Evolutionary conservation across 2,797 vertebrate genomes (phyloP), one percentile per base, ranked within the genome.

Genomic region (Enteromius afrohamiltoni): DNA sequence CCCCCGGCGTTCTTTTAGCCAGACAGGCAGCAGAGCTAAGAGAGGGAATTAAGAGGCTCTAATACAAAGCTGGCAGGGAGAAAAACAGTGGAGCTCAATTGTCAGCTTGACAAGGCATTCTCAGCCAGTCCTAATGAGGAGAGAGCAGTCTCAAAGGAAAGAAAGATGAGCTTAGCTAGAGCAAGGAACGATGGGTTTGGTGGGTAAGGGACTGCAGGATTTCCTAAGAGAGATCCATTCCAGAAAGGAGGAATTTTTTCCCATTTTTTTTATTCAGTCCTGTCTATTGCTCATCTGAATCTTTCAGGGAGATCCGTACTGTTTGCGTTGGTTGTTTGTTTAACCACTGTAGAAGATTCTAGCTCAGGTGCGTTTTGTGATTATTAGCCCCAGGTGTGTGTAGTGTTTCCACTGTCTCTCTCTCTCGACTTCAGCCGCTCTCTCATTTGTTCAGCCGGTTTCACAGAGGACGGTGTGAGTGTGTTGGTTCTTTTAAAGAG

Each of bases 361-460:
- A 83, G 80, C 85, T 83, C 83, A 83, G 83, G 85, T 86, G 87
- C 31, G 74, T 64, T 82, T 68, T 69, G 85, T 79, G 53, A 69
- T 84, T 88, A 84, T 82, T 85, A 78, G 80, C 83, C 84, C 85
- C 80, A 55, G 76, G 85, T 74, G 86, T 73, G 80, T 70, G 3
- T 58, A 29, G 26, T 53, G 37, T 82, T 65, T 73, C 71, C 79
- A 23, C 21, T 31, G 3, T 40, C 42, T 71, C 74, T 49, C 34
- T 65, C 73, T 85, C 67, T 67, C 40, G 40, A 29, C 58, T 67
- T 37, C 34, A 55, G 34, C 73, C 23, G 19, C 71, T 73, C 51
- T 85, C 40, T 83, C 9, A 62, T 80, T 69, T 58, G 53, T 40
- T 77, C 31, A 71, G 77, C 49, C 23, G 64, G 16, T 67, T 55